Evolutionary conservation across 2,113 vertebrate species (phyloP).

Genomic region (Ursus arctos): DNA sequence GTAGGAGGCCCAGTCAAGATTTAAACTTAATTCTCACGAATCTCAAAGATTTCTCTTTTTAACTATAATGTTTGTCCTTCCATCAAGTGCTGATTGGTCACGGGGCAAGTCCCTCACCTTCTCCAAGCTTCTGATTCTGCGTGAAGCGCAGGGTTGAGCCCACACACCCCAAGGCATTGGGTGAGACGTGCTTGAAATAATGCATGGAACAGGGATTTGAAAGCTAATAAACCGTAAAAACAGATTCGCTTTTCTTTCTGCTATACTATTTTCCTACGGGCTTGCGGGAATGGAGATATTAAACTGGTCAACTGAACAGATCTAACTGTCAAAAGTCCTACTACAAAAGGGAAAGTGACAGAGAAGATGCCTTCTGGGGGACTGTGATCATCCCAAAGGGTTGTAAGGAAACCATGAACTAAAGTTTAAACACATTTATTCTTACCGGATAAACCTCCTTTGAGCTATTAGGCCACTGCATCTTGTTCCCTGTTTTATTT

Average conservation of each 20-base stretch:
- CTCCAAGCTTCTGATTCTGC: neutral
- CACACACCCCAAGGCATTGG: rapidly evolving
- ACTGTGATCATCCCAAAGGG: neutral
- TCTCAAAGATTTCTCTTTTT: neutral
- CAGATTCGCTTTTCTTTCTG: neutral
- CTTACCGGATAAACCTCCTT: neutral
- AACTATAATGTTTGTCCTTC: too few species aligned
- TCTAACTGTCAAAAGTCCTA: neutral
- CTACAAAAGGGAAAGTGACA: neutral
- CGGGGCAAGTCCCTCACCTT: neutral
- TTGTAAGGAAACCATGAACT: neutral
- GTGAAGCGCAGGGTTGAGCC: neutral
- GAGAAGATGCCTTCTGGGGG: neutral
- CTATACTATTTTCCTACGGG: neutral
- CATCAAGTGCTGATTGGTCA: neutral
- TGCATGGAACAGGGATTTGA: neutral
- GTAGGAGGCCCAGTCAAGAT: neutral
- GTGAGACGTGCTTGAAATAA: neutral
- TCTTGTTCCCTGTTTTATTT: neutral
- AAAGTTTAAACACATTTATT: neutral
- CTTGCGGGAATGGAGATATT: neutral
- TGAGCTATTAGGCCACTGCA: neutral
- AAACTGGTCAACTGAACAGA: neutral
- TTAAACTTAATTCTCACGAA: neutral
- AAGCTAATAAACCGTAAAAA: neutral